These are phyloP conservation scores for Anthopleura sola DNA, from an alignment of 64 coral and sea anemone genomes.

Conservation along the genomic window DNA sequence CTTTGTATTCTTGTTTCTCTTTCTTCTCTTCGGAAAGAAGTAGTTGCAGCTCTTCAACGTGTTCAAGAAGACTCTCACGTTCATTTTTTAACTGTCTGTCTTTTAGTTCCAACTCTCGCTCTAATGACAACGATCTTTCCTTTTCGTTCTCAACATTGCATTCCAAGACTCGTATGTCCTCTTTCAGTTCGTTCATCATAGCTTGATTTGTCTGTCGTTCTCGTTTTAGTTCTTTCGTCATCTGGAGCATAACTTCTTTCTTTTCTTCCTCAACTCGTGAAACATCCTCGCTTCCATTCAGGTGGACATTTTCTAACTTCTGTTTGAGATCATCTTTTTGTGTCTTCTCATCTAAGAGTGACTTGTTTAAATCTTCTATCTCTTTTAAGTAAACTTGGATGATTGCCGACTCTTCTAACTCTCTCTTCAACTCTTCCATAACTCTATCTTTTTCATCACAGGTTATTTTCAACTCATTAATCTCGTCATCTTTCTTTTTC, in stretches of 20 bases:
- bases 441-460: constrained; percentile 36
- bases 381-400: constrained; percentile 33
- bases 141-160: constrained; percentile 35
- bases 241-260: constrained; percentile 41
- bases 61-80: constrained; percentile 19
- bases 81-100: constrained; percentile 36
- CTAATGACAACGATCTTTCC: constrained; percentile 15
- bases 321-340: constrained; percentile 9
- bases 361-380: constrained; percentile 35
- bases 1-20: background rate
- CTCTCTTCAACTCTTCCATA: constrained; percentile 38
- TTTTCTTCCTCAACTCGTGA: constrained; percentile 47
- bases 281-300: constrained; percentile 30
- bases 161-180: constrained; percentile 42
- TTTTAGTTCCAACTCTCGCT: constrained; percentile 22
- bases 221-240: constrained; percentile 47
- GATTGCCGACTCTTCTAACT: constrained; percentile 30
- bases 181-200: constrained; percentile 48
- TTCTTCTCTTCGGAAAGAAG: constrained; percentile 39
- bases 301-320: constrained; percentile 14
- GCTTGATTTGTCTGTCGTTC: constrained; percentile 47
- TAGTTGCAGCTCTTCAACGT: constrained; percentile 39
- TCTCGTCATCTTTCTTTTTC: constrained; percentile 29
- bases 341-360: constrained; percentile 5
- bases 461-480: constrained; percentile 16